A percentile compares a stretch with the other conserved stretches of the same genome.
Evolutionary conservation across 2,888 invertebrate species (phyloP).

Genomic region (Agonopterix alstromeriana): DNA sequence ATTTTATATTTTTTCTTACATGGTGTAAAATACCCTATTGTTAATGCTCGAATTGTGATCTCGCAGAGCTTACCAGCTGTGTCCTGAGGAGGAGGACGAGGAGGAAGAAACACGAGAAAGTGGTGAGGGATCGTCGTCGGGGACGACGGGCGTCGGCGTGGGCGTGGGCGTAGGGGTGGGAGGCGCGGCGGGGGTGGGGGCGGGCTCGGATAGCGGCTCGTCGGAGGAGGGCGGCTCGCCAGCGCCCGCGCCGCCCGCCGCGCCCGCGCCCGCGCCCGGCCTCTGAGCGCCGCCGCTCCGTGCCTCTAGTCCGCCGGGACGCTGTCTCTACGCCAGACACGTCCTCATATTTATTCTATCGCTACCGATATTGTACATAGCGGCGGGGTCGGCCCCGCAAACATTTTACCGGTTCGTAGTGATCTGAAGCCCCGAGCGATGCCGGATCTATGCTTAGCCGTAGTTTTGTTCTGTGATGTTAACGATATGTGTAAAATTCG

Average conservation of each 20-base stretch:
- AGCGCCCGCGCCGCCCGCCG: conserved; percentile 16
- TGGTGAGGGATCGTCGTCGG: conserved; percentile 28
- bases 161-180: conserved; percentile 18
- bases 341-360: conserved; percentile 19
- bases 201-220: conserved; percentile 23
- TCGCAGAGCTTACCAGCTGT: conserved; percentile 62
- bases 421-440: conserved; percentile 6
- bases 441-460: conserved; percentile 38
- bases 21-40: too few species aligned
- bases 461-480: conserved; percentile 67
- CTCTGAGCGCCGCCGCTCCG: conserved; percentile 24
- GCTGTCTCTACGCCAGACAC: conserved; percentile 7
- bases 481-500: conserved; percentile 49
- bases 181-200: conserved; percentile 25
- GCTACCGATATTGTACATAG: conserved; percentile 16
- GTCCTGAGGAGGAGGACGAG: conserved; percentile 69
- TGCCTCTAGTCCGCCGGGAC: conserved; percentile 27
- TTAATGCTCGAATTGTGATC: not conserved
- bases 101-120: conserved; percentile 48
- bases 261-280: conserved; percentile 15
- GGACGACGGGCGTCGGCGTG: conserved; percentile 20
- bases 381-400: conserved; percentile 9
- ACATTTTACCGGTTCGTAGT: not conserved
- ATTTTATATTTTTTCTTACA: too few species aligned
- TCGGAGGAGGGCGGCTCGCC: conserved; percentile 17